Evolutionary conservation across 2,888 invertebrate genomes (phyloP).

Genomic region (Biston betularia): DNA sequence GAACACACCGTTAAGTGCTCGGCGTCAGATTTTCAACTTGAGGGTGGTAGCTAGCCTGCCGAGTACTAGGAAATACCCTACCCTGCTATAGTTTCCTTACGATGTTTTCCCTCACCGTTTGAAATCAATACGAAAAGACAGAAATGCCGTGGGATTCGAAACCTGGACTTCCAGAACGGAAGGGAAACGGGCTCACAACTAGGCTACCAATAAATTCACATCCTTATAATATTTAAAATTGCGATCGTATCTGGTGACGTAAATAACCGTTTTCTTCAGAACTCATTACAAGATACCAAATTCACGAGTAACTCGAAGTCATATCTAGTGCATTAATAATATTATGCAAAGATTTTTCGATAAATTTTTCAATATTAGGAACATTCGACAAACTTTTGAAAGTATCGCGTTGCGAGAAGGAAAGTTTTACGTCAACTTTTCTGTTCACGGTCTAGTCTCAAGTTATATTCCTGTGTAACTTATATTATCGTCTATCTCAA

Average conservation of each 20-base stretch:
- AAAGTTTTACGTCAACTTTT: constrained; percentile 38
- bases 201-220: too few species aligned
- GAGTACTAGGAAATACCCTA: too few species aligned
- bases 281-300: constrained; percentile 47
- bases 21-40: too few species aligned
- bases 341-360: constrained; percentile 57
- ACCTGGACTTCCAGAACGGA: too few species aligned
- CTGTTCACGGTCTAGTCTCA: constrained; percentile 32
- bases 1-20: too few species aligned
- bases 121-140: too few species aligned
- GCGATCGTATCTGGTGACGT: neutral
- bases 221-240: neutral
- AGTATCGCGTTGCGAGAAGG: constrained; percentile 30
- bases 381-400: constrained; percentile 36
- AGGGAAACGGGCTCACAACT: too few species aligned
- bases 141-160: too few species aligned
- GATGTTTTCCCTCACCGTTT: too few species aligned
- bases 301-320: constrained; percentile 40
- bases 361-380: constrained; percentile 58
- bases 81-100: too few species aligned
- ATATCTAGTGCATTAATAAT: constrained; percentile 51
- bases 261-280: constrained; percentile 39
- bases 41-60: too few species aligned
- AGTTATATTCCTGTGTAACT: constrained; percentile 32
- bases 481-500: constrained; percentile 34